Evolutionary conservation across 2,113 vertebrate genomes (phyloP), one percentile per base, ranked within the genome.

Genomic region (Elephantulus edwardii): DNA sequence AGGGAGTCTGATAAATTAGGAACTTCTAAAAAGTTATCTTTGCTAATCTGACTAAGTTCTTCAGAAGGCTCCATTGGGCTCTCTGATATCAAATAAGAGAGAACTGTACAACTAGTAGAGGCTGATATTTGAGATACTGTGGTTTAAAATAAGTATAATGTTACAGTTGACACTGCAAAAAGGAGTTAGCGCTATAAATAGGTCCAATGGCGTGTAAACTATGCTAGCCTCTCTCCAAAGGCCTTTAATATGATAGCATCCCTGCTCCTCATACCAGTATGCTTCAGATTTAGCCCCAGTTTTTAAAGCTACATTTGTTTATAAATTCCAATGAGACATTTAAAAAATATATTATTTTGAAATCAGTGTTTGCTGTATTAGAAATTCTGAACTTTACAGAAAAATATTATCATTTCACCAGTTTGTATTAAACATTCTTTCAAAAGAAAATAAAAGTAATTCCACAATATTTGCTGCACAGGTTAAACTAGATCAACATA

Each of bases 181-280:
- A 96, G 96, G 96, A 98, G 98, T 98, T 98, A 98, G 96, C 72
- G 83, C 98, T 99, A 99, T 98, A 98, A 99, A 99, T 99, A 99
- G 98, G 94, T 93, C 89, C 76, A 86, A 91, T 97, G 98, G 96
- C 96, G 97, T 98, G 97, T 94, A 60, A 99, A 97, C 96, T 98
- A 98, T 98, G 97, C 97, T 97, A 91, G 96, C 96, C 97, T 97
- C 92, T 93, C 97, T 96, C 96, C 95, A 93, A 96, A 95, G 93
- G 93, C 93, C 97, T 96, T 95, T 94, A 94, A 97, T 97, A 95
- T 97, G 95, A 96, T 96, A 97, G 86, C 88, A 89, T 94, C 94
- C 80, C 72, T 75, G 82, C 81, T 95, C 87, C 68, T 91, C 91
- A 86, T 42, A 79, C 71, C 54, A 64, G 87, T 89, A 77, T 81